Conservation (phyloP, 2,113 vertebrate species). For the Perca flavescens region DNA sequence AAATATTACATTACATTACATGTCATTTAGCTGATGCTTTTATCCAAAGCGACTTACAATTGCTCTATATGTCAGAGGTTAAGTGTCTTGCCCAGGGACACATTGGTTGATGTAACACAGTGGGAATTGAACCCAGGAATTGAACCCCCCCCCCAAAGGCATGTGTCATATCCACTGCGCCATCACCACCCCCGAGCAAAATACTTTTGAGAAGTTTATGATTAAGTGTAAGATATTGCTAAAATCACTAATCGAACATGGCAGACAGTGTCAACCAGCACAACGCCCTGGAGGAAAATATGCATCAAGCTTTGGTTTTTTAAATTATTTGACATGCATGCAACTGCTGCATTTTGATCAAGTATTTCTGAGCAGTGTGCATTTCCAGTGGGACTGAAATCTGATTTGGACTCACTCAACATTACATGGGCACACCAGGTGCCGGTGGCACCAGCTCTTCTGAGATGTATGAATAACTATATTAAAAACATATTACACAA, state of each 20-base stretch:
- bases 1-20: too few species aligned
- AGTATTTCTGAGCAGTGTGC: neutral
- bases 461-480: neutral
- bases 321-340: neutral
- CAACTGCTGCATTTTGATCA: neutral
- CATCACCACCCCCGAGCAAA: too few species aligned
- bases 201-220: neutral
- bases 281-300: neutral
- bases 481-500: too few species aligned
- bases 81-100: too few species aligned
- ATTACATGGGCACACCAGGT: neutral
- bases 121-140: too few species aligned
- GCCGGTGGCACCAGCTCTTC: neutral
- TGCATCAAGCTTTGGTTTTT: neutral
- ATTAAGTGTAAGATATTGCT: neutral
- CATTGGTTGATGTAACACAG: too few species aligned
- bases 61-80: too few species aligned
- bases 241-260: constrained; percentile 30
- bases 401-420: neutral
- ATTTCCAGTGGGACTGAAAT: neutral
- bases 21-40: too few species aligned
- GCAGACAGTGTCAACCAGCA: constrained; percentile 9
- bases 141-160: too few species aligned
- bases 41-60: too few species aligned
- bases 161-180: too few species aligned